These are phyloP conservation scores for Eutolmus rufibarbis DNA, from an alignment of 2,888 invertebrate species.

Conservation along the genomic window DNA sequence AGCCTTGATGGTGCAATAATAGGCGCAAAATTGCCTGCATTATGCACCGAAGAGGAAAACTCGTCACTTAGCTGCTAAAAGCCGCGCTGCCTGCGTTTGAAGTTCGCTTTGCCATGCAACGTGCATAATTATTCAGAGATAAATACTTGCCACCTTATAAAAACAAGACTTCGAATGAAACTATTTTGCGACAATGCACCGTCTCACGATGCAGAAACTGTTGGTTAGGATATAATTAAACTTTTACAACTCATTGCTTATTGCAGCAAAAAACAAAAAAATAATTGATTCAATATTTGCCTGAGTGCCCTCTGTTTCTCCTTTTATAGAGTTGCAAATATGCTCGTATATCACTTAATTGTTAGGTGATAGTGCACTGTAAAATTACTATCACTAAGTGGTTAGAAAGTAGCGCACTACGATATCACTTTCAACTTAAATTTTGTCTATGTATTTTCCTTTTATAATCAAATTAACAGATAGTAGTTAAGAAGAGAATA, in stretches of 20 bases:
- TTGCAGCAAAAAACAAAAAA: not conserved
- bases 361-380: too few relatives aligned
- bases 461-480: too few relatives aligned
- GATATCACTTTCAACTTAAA: too few relatives aligned
- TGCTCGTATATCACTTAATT: too few relatives aligned
- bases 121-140: not conserved
- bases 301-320: too few relatives aligned
- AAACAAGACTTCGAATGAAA: not conserved
- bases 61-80: not conserved
- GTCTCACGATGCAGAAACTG: not conserved
- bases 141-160: not conserved
- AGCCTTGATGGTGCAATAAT: conserved; percentile 8
- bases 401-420: too few relatives aligned
- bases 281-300: too few relatives aligned
- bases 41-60: not conserved
- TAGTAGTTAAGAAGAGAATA: too few relatives aligned
- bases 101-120: not conserved
- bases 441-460: too few relatives aligned
- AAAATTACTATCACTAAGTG: too few relatives aligned
- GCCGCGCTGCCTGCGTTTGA: not conserved
- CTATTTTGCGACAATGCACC: not conserved
- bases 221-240: not conserved
- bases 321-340: too few relatives aligned
- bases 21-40: conserved; percentile 7
- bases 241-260: not conserved